Conservation (phyloP, 2,888 invertebrate genomes). For the Augochlorella aurata region DNA sequence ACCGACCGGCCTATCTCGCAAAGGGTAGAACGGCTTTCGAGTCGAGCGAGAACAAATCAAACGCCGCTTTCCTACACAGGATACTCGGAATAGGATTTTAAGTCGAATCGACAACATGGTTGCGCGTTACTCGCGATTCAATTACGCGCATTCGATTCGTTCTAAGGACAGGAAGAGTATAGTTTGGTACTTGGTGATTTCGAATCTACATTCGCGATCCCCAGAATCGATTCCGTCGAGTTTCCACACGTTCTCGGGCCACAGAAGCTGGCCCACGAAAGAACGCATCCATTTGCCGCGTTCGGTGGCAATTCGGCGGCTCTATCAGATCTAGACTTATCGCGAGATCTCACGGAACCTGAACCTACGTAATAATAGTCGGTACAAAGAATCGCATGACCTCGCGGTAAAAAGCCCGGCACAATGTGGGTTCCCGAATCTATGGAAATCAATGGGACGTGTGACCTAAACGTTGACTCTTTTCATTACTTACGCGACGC, state of each 20-base stretch:
- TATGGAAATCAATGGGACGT: constrained; percentile 66
- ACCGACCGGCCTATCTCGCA: no score
- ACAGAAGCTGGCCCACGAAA: background rate
- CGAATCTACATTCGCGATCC: background rate
- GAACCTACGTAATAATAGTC: constrained; percentile 28
- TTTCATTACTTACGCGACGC: constrained; percentile 63
- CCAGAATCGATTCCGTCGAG: background rate
- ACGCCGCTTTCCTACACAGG: background rate
- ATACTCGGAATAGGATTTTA: no score
- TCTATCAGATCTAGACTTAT: constrained; percentile 58
- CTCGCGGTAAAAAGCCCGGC: constrained; percentile 72
- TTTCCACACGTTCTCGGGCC: background rate
- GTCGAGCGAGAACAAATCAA: background rate
- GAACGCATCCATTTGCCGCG: constrained; percentile 23
- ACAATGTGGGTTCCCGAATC: constrained; percentile 67
- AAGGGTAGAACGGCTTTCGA: background rate
- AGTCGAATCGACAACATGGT: background rate
- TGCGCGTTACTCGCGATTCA: no score
- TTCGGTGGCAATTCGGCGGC: constrained; percentile 39
- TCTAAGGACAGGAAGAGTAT: no score
- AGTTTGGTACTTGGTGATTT: no score
- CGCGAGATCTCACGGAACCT: constrained; percentile 43
- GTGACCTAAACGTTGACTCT: constrained; percentile 75
- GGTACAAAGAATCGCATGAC: constrained; percentile 69
- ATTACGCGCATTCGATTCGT: no score